Evolutionary conservation across 2,797 vertebrate genomes (phyloP).

Genomic region (Odontamblyopus rebecca): DNA sequence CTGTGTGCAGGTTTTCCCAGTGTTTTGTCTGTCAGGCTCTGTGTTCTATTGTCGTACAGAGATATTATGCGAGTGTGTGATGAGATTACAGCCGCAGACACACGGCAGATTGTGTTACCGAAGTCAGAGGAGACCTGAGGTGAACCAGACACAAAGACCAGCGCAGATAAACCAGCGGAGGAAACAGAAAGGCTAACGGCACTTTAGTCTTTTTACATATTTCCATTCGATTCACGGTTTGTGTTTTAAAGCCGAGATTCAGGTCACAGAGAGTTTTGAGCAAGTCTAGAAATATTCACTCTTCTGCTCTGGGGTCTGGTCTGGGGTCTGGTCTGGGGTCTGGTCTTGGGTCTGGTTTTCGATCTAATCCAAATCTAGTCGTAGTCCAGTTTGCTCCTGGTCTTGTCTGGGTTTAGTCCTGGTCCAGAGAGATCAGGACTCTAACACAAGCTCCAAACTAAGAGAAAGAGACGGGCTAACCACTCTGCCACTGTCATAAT

Average conservation of each 20-base stretch:
- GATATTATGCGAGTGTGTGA: not conserved
- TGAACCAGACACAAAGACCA: not conserved
- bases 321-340: no score
- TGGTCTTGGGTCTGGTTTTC: no score
- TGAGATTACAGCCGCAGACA: not conserved
- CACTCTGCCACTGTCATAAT: not conserved
- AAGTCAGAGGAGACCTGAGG: not conserved
- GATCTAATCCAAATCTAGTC: not conserved
- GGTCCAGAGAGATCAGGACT: not conserved
- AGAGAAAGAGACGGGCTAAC: no score
- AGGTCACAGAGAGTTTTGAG: no score
- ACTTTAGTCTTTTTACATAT: no score
- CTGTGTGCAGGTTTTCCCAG: not conserved
- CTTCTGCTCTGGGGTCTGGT: no score
- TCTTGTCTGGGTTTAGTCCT: not conserved
- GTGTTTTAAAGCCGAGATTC: no score
- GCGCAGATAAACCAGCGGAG: not conserved
- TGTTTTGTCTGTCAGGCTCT: not conserved
- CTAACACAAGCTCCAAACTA: not conserved
- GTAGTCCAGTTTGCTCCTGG: not conserved
- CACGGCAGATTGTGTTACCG: not conserved
- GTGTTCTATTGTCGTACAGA: not conserved
- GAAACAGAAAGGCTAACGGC: no score
- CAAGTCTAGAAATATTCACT: no score
- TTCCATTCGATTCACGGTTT: no score